Evolutionary conservation across 2,888 invertebrate genomes (phyloP).

Genomic region (Litoditis marina): DNA sequence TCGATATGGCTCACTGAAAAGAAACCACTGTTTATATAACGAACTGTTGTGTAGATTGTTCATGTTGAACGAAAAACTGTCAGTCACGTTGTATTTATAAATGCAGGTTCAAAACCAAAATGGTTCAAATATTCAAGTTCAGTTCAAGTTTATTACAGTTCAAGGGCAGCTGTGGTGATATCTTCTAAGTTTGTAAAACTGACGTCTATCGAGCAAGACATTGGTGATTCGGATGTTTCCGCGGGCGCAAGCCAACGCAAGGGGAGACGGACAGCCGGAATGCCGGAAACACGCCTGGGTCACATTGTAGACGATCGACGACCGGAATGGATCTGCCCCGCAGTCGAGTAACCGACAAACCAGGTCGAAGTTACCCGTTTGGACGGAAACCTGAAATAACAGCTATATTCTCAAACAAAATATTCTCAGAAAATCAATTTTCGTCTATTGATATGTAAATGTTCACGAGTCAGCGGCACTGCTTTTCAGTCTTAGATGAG

Average conservation of each 20-base stretch:
- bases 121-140: too few species aligned
- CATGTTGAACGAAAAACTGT: too few species aligned
- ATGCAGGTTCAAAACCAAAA: too few species aligned
- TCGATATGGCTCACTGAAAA: conserved; percentile 6
- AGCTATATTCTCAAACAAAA: too few species aligned
- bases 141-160: too few species aligned
- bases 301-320: conserved; percentile 68
- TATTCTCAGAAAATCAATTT: too few species aligned
- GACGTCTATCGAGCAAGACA: conserved; percentile 9
- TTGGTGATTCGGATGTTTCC: conserved; percentile 69
- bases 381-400: conserved; percentile 26
- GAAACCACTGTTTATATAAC: background rate
- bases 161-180: too few species aligned
- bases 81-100: too few species aligned
- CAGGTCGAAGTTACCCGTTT: conserved; percentile 69
- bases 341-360: conserved; percentile 77
- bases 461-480: too few species aligned
- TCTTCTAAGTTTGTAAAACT: background rate
- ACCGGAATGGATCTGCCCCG: conserved; percentile 83
- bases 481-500: too few species aligned
- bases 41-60: too few species aligned
- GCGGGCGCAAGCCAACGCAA: conserved; percentile 84
- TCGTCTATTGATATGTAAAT: too few species aligned
- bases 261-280: conserved; percentile 77
- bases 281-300: conserved; percentile 23